phyloP scores from a whole-genome alignment of 1,140 invertebrate species.

The Leptoteleia sp. region DNA sequence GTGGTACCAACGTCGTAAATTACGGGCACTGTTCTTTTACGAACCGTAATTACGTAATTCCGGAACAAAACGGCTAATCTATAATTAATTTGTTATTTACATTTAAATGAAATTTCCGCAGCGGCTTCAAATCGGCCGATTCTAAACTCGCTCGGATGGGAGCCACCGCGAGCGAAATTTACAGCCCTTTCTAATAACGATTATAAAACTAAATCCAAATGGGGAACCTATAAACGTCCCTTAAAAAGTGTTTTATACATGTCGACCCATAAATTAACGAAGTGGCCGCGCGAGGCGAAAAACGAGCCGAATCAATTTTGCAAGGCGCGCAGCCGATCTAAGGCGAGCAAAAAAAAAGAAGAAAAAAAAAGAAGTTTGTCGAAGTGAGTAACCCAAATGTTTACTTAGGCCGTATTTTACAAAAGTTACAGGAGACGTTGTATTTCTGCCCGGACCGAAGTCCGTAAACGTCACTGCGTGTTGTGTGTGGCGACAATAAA shows the following conservation, averaged over 20 bases:
- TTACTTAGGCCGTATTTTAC: constrained; percentile 47
- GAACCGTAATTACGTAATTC: too few relatives aligned
- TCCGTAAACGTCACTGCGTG: constrained; percentile 55
- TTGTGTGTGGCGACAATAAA: constrained; percentile 43
- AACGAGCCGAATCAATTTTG: constrained; percentile 26
- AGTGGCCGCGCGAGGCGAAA: constrained; percentile 5
- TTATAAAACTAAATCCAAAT: constrained; percentile 39
- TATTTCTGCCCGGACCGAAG: constrained; percentile 33
- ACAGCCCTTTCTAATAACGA: constrained; percentile 34
- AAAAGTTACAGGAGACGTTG: constrained; percentile 27
- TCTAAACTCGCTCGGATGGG: constrained; percentile 1
- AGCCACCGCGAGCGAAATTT: constrained; percentile 3
- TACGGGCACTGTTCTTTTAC: too few relatives aligned
- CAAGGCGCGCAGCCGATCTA: constrained; percentile 8
- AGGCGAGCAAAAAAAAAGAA: constrained; percentile 17
- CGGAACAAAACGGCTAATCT: too few relatives aligned
- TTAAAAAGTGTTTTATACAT: constrained; percentile 22
- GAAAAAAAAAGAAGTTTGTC: too few relatives aligned
- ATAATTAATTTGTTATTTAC: too few relatives aligned
- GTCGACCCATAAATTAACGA: constrained; percentile 31
- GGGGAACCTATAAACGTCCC: constrained; percentile 22
- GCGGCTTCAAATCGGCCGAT: not conserved
- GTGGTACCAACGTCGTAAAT: too few relatives aligned
- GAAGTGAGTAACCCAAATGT: constrained; percentile 31
- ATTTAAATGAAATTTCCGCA: constrained; percentile 11